Conservation (phyloP, 2,888 invertebrate genomes). For the Hylaea fasciaria region DNA sequence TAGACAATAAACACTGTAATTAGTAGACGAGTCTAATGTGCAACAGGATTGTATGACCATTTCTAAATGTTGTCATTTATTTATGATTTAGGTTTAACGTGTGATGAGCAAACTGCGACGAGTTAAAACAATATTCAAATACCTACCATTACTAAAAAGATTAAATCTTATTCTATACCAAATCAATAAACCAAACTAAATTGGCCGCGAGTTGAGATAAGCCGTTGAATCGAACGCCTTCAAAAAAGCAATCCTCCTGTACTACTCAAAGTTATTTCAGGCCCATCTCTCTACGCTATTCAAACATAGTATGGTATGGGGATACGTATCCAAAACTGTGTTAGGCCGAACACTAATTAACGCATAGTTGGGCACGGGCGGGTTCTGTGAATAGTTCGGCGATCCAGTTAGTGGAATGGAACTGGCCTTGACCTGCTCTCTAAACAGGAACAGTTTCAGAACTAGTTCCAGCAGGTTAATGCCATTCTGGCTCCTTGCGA, state of each 20-base stretch:
- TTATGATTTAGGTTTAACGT: no score
- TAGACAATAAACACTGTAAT: conserved; percentile 14
- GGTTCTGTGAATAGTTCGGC: conserved; percentile 36
- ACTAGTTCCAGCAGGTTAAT: conserved; percentile 1
- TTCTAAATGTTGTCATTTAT: conserved; percentile 2
- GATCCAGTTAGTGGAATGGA: conserved; percentile 39
- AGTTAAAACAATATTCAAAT: no score
- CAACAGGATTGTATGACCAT: conserved; percentile 9
- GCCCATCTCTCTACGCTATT: not conserved
- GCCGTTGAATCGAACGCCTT: not conserved
- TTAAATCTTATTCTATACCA: not conserved
- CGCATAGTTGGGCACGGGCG: conserved; percentile 33
- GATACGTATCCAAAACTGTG: not conserved
- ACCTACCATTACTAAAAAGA: no score
- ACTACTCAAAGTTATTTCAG: not conserved
- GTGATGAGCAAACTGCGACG: no score
- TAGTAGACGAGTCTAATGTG: conserved; percentile 3
- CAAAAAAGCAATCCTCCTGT: not conserved
- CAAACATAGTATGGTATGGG: not conserved
- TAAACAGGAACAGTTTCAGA: conserved; percentile 15
- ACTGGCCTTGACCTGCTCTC: conserved; percentile 37
- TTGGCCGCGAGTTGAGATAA: not conserved
- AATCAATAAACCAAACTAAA: not conserved
- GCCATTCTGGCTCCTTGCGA: not conserved
- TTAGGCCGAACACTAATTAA: conserved; percentile 30